phyloP scores from a whole-genome alignment of 2,113 vertebrate genomes.

The Chloropsis cyanopogon region DNA sequence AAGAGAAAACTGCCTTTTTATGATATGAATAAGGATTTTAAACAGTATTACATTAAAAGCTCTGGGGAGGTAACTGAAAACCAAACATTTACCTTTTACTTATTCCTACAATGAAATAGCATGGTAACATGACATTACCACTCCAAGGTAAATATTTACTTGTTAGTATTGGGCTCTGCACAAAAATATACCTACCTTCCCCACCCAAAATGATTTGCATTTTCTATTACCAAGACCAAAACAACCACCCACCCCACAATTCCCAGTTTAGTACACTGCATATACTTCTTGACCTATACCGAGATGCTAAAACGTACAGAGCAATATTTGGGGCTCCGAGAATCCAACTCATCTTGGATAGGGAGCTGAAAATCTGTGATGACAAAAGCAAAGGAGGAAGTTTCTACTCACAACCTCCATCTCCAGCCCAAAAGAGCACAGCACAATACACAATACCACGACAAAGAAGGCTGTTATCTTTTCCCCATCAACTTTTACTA shows the following conservation, averaged over 20 bases:
- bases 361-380: not conserved
- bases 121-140: not conserved
- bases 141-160: conserved; percentile 65
- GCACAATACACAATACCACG: not conserved
- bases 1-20: not conserved
- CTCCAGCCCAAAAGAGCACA: not conserved
- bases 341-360: not conserved
- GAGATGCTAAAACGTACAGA: not conserved
- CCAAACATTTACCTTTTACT: conserved; percentile 42
- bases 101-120: conserved; percentile 51
- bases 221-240: conserved; percentile 52
- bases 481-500: not conserved
- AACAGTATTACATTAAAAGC: conserved; percentile 30
- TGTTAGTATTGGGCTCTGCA: conserved; percentile 22
- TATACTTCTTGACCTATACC: not conserved
- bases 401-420: not conserved
- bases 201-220: conserved; percentile 45
- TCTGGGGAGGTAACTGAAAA: conserved; percentile 10
- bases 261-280: conserved; percentile 2
- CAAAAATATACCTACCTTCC: conserved; percentile 46
- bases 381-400: not conserved
- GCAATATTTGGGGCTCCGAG: not conserved
- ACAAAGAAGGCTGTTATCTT: not conserved
- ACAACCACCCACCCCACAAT: conserved; percentile 39
- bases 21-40: not conserved